Evolutionary conservation across 1,140 invertebrate genomes (phyloP), one percentile per base, ranked within the genome.

Genomic region (Drosophila aff.): DNA sequence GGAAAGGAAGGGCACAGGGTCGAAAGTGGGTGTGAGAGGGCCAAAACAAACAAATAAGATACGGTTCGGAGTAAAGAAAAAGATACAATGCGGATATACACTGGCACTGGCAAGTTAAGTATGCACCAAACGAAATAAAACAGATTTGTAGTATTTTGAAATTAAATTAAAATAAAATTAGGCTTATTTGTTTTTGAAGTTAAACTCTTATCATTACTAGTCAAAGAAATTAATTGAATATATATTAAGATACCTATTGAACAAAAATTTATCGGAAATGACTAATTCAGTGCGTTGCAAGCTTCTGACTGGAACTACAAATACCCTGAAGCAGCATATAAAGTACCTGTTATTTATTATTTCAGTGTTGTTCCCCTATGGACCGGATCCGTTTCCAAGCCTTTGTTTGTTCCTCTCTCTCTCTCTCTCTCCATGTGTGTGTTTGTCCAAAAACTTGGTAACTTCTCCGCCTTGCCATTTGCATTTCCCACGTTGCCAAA

Each of bases 401-500:
- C 73, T 90, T 90, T 84, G 85, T 90, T 89, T 89, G 81, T 90
- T 84, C 75, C 85, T 75, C 59, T 44, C 63, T 58, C 23, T 63
- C 40, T 3, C 63, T 49, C 63, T 59, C n/a, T 60, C 84, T 72
- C 60, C 53, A 49, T 71, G 55, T 18, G 66, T 71, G 67, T 73
- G 55, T 77, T 77, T 68, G 59, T 59, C 65, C 43, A 68, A 79
- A 57, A 69, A 75, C 64, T 69, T 79, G 60, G 68, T 57, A 79
- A 75, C 64, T 59, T 79, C 65, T 61, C 50, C 44, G 36, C 23
- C 61, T 71, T 65, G 76, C 59, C 81, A 90, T 90, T 89, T 89
- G 85, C 86, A 82, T 85, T 90, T 90, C 85, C 82, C 85, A 90
- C 85, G 85, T 90, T 89, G 75, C 53, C 78, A 43, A 55, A 18